Evolutionary conservation across 2,888 invertebrate genomes (phyloP).

Genomic region (Lamellibrachia columna): DNA sequence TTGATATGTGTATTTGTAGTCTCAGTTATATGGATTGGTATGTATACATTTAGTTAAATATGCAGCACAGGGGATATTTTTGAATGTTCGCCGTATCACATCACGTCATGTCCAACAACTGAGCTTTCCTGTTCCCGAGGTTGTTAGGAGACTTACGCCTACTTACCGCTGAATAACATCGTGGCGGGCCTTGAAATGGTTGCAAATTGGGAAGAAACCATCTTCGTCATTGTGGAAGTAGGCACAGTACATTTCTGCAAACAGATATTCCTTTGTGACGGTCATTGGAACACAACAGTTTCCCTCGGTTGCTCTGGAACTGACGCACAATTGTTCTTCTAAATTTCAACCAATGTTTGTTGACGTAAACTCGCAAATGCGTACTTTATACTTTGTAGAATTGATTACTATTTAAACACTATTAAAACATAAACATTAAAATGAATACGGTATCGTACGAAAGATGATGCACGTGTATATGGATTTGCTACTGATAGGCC

Average conservation of each 20-base stretch:
- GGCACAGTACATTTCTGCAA: not conserved
- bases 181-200: not conserved
- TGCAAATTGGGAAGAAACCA: not conserved
- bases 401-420: not conserved
- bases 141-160: not conserved
- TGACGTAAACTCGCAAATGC: not conserved
- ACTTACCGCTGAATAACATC: not conserved
- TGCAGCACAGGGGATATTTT: not conserved
- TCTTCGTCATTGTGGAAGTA: not conserved
- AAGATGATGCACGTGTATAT: not conserved
- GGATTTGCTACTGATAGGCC: not conserved
- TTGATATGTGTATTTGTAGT: not conserved
- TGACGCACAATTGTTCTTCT: not conserved
- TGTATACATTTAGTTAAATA: not conserved
- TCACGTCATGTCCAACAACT: not conserved
- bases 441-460: too few species aligned
- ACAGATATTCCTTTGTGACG: not conserved
- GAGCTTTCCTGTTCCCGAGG: not conserved
- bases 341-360: not conserved
- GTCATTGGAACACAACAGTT: not conserved
- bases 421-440: not conserved
- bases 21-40: too few species aligned
- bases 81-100: not conserved
- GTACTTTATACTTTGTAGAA: not conserved
- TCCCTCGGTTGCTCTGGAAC: not conserved